Evolutionary conservation across 2,113 vertebrate species (phyloP), one percentile per base, ranked within the genome.

Genomic region (Labeo rohita): DNA sequence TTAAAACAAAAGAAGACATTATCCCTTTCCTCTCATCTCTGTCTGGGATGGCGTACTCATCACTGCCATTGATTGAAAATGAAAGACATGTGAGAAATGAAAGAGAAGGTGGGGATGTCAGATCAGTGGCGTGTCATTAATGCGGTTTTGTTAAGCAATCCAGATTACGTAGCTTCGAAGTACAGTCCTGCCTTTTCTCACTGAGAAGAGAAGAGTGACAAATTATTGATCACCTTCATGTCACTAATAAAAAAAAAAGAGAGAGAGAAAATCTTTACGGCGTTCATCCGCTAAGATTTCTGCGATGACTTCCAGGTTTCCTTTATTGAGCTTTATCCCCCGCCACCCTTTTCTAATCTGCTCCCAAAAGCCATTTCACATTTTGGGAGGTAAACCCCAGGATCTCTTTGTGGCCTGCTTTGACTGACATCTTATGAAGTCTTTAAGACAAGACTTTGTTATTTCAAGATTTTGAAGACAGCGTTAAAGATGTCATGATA

Each of bases 1-100:
- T 95, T 94, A 95, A 95, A 94, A 94, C 91, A 93, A 94, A 94
- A 93, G 93, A 91, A 93, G 91, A 94, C 90, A 52, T 95, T 93
- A 95, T 94, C 94, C 94, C 90, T 91, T 86, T 89, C 81, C 77
- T 89, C 91, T 93, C 90, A 93, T 92, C 91, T 90, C 87, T 63
- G 89, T 91, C 94, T 94, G 88, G 87, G 82, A 92, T 90, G 92
- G 88, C 68, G 87, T 87, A 93, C 92, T 91, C 92, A 92, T 91
- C 91, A 63, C 68, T 92, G 93, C 89, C 92, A 95, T 95, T 88
- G 94, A 95, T 92, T 92, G 90, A 91, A 94, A 95, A 95, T 95
- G 92, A 95, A 94, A 94, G 94, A 89, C 92, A 94, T 94, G 92
- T 94, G 94, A 94, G 94, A 89, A 92, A 94, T 90, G 75, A 93